Evolutionary conservation across 2,113 vertebrate species (phyloP).

Genomic region (Oreotrochilus melanogaster): DNA sequence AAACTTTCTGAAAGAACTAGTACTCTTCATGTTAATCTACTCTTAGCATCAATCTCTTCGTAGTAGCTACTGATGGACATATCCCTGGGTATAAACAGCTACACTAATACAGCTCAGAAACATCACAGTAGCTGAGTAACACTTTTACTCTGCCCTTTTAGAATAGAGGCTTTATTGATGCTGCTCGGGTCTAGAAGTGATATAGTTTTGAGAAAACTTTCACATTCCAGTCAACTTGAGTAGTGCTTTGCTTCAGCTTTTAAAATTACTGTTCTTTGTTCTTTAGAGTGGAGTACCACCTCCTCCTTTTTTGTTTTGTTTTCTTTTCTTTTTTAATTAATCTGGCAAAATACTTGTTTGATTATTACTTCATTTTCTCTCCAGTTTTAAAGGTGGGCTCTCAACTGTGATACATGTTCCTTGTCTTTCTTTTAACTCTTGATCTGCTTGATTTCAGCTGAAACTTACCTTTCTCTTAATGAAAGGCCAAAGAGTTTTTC

Average conservation of each 20-base stretch:
- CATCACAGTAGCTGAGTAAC: neutral
- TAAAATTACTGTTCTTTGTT: neutral
- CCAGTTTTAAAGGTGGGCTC: neutral
- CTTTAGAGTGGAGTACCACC: neutral
- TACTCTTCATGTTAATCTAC: neutral
- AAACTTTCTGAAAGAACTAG: neutral
- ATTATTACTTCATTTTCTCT: neutral
- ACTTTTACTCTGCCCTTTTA: neutral
- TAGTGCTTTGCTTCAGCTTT: neutral
- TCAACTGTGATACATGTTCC: rapidly evolving
- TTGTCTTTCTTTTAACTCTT: neutral
- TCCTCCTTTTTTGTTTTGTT: neutral
- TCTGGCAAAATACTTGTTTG: neutral
- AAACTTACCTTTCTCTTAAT: neutral
- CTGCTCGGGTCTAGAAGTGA: neutral
- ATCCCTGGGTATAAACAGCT: neutral
- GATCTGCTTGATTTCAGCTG: neutral
- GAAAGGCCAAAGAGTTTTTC: neutral
- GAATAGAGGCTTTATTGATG: neutral
- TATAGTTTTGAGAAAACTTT: neutral
- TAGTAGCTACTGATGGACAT: neutral
- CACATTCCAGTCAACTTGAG: neutral
- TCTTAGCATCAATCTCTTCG: neutral
- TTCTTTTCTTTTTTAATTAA: neutral
- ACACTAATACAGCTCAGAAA: neutral